These are phyloP conservation scores for Macrochelys suwanniensis DNA, from an alignment of 2,797 vertebrate genomes.

Conservation along the genomic window DNA sequence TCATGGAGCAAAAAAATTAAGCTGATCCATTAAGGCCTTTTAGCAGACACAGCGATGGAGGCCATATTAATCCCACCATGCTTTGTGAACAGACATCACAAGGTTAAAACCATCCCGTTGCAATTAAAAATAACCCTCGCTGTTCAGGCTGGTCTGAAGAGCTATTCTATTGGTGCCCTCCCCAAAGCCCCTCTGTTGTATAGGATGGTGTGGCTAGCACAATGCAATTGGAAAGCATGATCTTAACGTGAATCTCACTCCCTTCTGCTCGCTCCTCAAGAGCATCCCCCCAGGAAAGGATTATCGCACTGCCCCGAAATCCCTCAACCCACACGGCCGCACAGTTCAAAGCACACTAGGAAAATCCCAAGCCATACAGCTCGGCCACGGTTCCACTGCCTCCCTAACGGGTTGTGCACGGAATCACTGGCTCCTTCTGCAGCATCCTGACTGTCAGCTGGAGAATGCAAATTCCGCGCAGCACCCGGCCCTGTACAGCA, in stretches of 20 bases:
- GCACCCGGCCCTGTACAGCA: neutral
- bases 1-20: conserved; percentile 61
- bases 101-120: conserved; percentile 49
- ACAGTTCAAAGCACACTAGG: neutral
- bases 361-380: rapidly evolving
- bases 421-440: rapidly evolving
- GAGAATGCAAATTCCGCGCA: neutral
- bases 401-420: neutral
- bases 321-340: neutral
- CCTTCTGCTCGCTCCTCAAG: conserved; percentile 73
- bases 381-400: neutral
- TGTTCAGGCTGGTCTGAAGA: conserved; percentile 37
- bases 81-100: conserved; percentile 57
- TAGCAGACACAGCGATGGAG: conserved; percentile 54
- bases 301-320: conserved; percentile 42
- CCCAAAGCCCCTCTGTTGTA: conserved; percentile 49
- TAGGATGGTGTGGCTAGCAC: conserved; percentile 53
- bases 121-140: conserved; percentile 55
- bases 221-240: conserved; percentile 76
- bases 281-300: conserved; percentile 51
- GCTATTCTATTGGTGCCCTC: conserved; percentile 6
- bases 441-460: rapidly evolving
- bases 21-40: conserved; percentile 78
- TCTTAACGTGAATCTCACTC: conserved; percentile 69
- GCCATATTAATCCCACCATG: conserved; percentile 50